Evolutionary conservation across 2,888 invertebrate genomes (phyloP), one percentile per base, ranked within the genome.

Genomic region (Erpobdella octoculata): DNA sequence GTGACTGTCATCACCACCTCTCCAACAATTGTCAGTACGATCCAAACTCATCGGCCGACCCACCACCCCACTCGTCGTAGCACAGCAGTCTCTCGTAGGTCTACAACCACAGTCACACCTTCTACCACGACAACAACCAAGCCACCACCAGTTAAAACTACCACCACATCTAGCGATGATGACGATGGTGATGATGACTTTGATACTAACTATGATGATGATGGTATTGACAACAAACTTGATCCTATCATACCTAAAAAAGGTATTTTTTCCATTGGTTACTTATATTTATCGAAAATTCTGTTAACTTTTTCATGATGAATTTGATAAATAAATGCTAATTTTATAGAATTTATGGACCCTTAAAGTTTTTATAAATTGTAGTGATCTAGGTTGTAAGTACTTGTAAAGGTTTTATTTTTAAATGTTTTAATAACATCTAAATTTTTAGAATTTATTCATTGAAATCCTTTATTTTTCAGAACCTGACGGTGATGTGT

Each of bases 201-300:
- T n/a, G 62, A 62, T 31, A 35, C 31, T 5, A 28, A 25, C 31
- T 28, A 62, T 35, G 62, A 35, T 62, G 35, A 62, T 35, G 62
- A 62, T 62, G 35, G 6, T 35, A 62, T 62, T 33, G 28, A 61
- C 33, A 62, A 62, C 62, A 62, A 62, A 6, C 12, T 62, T 21
- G 1, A 62, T 33, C 62, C 62, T 5, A 62, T 12, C 46, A 15
- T 18, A 1, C 62, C 62, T 33, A 35, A 31, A 8, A 62, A 62
- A 35, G 62, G 35, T 62, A 1, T 25, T 3, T 21, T 12, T 21
- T 58, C 9, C 28, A 12, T 58, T 58, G 9, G 12, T 61, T 61
- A 28, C 31, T 12, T 33, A 33, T n/a, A 33, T 62, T 31, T 31
- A 15, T 21, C 35, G 6, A 6, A 33, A 6, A 2, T 62, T 33